Base-by-base conservation (phyloP, 2,888 invertebrate species). In the Lithophane ornitopus region DNA sequence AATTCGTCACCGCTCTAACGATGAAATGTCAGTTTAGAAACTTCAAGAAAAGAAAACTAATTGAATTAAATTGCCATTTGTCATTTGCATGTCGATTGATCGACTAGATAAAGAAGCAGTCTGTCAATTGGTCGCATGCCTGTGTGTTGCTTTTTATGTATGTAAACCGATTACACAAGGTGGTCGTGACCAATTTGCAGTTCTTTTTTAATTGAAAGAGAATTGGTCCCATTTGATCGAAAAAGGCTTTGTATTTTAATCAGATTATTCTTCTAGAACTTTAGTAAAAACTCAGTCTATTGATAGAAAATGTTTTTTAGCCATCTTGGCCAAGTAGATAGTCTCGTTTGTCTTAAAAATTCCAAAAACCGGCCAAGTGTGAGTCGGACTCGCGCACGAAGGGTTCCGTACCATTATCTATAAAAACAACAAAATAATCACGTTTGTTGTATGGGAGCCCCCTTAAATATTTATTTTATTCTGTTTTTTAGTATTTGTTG, bases 11-110 rank as follows among this genome's bases (percentile, higher is more conserved):
- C 59, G 62, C 49, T 74, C 41, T 69, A 69, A 80, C 70, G 70
- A 71, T 69, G 34, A 73, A 83, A 83, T 70, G 84, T 80, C 84
- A 74, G 58, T 80, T 76, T 80, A 84, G 83, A 83, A 84, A 83
- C 65, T 80, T 58, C 26, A 58, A 52, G 28, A 84, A 74, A 62
- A 62, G 69, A 80, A 83, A 80, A 69, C 46, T 69, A 79, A 82
- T 82, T 75, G 72, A 72, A 79, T 78, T 63, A 71, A 83, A 83
- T 80, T 82, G 68, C 80, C 34, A 68, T 74, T 82, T 79, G 70
- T 79, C 80, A 80, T 83, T 76, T 83, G 70, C 76, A 83, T 83
- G 69, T 26, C 52, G 69, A 80, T 70, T 72, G 74, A 41, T 83
- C 11, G 69, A 56, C 9, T 72, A 12, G 41, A 70, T 49, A 71